These are phyloP conservation scores for Bungarus multicinctus DNA, from an alignment of 2,113 vertebrate species.

Conservation along the genomic window DNA sequence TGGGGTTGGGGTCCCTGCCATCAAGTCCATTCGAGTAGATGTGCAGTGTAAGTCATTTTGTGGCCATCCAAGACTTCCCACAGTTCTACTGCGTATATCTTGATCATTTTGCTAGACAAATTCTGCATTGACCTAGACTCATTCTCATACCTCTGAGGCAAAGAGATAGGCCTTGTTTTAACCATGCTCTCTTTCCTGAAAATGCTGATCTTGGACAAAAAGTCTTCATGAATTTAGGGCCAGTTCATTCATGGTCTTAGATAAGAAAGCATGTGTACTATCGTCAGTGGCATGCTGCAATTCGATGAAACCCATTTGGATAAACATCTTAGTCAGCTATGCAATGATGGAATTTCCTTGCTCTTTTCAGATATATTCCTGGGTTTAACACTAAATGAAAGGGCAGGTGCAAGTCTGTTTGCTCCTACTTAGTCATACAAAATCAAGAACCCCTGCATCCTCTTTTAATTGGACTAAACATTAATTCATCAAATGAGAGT, in stretches of 20 bases:
- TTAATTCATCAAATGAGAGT: background rate
- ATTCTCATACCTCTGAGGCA: background rate
- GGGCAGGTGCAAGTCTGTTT: background rate
- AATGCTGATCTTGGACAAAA: background rate
- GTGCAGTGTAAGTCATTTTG: constrained; percentile 95
- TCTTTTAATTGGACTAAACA: background rate
- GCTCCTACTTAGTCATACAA: background rate
- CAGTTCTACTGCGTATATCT: constrained; percentile 62
- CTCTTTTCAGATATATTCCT: background rate
- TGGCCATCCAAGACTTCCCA: constrained; percentile 64
- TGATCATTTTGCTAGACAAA: constrained; percentile 25
- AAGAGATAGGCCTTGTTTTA: background rate
- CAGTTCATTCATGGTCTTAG: background rate
- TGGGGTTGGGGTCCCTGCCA: constrained; percentile 96
- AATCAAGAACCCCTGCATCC: background rate
- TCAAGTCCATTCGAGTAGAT: constrained; percentile 99
- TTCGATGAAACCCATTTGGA: background rate
- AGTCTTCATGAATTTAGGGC: background rate
- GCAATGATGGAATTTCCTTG: background rate
- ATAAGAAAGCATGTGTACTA: background rate
- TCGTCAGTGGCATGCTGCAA: background rate
- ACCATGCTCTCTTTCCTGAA: background rate
- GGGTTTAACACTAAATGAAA: background rate
- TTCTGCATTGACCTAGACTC: constrained; percentile 56
- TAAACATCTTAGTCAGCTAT: background rate